These are phyloP conservation scores for Scartelaos histophorus DNA, from an alignment of 2,113 vertebrate genomes.

Conservation along the genomic window DNA sequence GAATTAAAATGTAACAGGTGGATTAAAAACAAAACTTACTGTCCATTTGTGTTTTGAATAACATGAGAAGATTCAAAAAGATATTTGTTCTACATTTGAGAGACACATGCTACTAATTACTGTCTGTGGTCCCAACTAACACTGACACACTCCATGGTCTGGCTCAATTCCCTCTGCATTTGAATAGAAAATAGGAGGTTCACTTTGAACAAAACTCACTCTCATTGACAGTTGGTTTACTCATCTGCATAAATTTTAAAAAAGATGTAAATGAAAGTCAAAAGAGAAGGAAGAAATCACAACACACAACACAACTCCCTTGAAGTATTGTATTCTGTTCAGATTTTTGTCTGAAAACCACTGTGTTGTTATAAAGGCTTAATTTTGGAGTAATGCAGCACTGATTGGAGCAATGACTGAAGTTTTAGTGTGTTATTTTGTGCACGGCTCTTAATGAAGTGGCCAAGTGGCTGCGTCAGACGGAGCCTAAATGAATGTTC, in stretches of 20 bases:
- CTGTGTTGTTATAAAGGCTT: neutral
- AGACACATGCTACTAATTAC: too few species aligned
- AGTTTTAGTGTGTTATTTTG: constrained; percentile 28
- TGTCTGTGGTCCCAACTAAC: too few species aligned
- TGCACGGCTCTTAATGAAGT: constrained; percentile 55
- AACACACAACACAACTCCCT: neutral
- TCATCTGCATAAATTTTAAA: neutral
- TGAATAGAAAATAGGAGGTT: too few species aligned
- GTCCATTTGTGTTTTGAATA: too few species aligned
- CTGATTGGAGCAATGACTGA: constrained; percentile 2
- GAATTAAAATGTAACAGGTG: too few species aligned
- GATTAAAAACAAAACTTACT: too few species aligned
- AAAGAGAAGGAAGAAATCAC: neutral
- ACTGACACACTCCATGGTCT: too few species aligned
- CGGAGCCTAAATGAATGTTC: constrained; percentile 69
- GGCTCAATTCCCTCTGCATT: too few species aligned
- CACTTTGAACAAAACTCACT: neutral
- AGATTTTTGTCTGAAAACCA: neutral
- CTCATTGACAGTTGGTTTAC: too few species aligned
- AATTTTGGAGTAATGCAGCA: neutral
- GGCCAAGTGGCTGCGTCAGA: constrained; percentile 45
- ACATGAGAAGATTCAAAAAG: too few species aligned
- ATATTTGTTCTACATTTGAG: too few species aligned
- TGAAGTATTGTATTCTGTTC: neutral
- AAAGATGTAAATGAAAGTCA: neutral